Evolutionary conservation across 2,888 invertebrate genomes (phyloP).

Genomic region (Tinea trinotella): DNA sequence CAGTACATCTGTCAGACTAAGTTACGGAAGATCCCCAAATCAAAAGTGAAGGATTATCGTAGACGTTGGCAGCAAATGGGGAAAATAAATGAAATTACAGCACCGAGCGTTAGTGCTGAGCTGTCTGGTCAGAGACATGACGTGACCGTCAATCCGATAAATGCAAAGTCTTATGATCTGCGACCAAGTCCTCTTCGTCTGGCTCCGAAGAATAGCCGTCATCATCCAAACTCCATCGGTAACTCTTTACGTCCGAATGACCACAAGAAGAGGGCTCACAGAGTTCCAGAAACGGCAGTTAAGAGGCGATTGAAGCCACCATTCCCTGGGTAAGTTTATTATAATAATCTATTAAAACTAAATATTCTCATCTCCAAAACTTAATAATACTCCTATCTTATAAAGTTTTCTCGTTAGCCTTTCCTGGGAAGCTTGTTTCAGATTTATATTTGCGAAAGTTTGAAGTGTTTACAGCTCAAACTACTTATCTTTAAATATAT

Average conservation of each 20-base stretch:
- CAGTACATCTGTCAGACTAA: conserved; percentile 81
- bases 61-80: conserved; percentile 65
- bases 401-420: background rate
- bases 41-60: conserved; percentile 56
- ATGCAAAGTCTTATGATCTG: conserved; percentile 53
- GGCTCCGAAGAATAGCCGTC: conserved; percentile 28
- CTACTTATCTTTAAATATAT: too few species aligned
- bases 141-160: conserved; percentile 43
- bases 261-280: conserved; percentile 39
- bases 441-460: too few species aligned
- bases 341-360: background rate
- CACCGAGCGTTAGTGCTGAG: conserved; percentile 50
- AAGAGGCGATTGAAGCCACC: conserved; percentile 49
- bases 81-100: conserved; percentile 69
- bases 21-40: conserved; percentile 61
- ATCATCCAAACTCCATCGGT: conserved; percentile 27
- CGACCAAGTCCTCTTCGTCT: conserved; percentile 34
- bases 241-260: conserved; percentile 39
- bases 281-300: conserved; percentile 27
- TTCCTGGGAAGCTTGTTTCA: too few species aligned
- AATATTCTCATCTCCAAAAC: background rate
- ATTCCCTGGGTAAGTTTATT: conserved; percentile 58
- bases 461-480: too few species aligned
- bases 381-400: background rate
- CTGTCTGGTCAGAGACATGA: conserved; percentile 49